Evolutionary conservation across 2,113 vertebrate genomes (phyloP), one percentile per base, ranked within the genome.

Genomic region (Alethe diademata): DNA sequence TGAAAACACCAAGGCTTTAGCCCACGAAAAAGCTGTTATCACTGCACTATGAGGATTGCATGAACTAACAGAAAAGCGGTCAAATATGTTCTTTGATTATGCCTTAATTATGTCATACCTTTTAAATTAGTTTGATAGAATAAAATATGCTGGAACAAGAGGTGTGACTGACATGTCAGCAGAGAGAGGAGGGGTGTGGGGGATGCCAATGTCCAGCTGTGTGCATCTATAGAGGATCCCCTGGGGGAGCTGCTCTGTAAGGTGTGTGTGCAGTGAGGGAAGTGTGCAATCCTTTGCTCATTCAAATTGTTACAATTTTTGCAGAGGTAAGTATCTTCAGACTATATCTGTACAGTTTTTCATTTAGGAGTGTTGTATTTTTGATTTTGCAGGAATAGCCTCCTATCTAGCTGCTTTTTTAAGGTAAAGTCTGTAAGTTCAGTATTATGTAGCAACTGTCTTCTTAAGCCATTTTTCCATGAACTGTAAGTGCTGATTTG

Each of bases 151-250:
- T 65, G 19, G 33, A 45, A 65, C 12, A 88, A 85, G 33, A 22
- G 9, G 9, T 5, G 2, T 50, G 38, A 40, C 45, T 54, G 38
- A 28, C 5, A 22, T 12, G 14, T 54, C 12, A 79, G 53, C 17
- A 76, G 35, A 69, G 36, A 26, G 76, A 9, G 36, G 14, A 16
- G 7, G 50, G 5, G 1, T 6, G 11, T 26, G 24, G 16, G n/a
- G 18, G 9, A 57, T 9, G 22, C 12, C 50, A 45, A 0, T 1
- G 8, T 42, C 18, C 0, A 0, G 7, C 66, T 74, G 33, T 50
- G 42, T 28, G 13, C 9, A 6, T 5, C 19, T 40, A 1, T 12
- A 12, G 7, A 19, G 33, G 12, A 42, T 83, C 10, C 33, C 31
- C 18, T 29, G 17, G 12, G 24, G 43, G 22, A 81, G 38, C 70